phyloP scores from a whole-genome alignment of 2,113 vertebrate genomes.

The Gnathonemus longibarbis region DNA sequence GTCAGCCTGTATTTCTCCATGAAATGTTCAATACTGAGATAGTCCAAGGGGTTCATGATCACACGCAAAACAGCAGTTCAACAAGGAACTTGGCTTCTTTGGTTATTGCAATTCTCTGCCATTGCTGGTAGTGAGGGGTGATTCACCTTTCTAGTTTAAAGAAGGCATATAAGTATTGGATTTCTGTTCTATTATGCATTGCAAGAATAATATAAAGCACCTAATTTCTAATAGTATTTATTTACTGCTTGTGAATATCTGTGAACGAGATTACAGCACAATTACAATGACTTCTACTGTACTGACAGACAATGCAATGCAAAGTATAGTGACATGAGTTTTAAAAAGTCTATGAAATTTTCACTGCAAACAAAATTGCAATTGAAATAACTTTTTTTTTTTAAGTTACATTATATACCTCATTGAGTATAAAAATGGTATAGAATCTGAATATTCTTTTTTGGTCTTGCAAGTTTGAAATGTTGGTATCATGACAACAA shows the following conservation, averaged over 20 bases:
- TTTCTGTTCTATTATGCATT: not conserved
- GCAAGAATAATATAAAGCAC: not conserved
- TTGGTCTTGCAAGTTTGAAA: not conserved
- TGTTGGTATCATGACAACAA: not conserved
- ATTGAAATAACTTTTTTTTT: no score
- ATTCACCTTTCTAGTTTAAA: no score
- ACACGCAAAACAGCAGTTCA: no score
- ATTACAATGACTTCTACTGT: not conserved
- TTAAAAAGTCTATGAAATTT: not conserved
- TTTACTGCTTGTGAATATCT: not conserved
- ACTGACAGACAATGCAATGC: not conserved
- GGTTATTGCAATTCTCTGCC: no score
- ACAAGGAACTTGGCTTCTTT: no score
- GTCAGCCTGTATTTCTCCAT: no score
- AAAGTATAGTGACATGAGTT: not conserved
- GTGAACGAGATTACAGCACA: not conserved
- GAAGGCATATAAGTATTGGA: not conserved
- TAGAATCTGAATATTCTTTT: not conserved
- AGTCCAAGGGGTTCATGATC: no score
- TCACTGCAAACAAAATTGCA: not conserved
- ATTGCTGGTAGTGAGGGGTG: no score
- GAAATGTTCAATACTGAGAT: no score
- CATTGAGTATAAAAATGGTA: not conserved
- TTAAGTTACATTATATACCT: not conserved
- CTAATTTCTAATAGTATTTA: not conserved